Evolutionary conservation across 1,140 invertebrate species (phyloP).

Genomic region (Caenorhabditis latens): DNA sequence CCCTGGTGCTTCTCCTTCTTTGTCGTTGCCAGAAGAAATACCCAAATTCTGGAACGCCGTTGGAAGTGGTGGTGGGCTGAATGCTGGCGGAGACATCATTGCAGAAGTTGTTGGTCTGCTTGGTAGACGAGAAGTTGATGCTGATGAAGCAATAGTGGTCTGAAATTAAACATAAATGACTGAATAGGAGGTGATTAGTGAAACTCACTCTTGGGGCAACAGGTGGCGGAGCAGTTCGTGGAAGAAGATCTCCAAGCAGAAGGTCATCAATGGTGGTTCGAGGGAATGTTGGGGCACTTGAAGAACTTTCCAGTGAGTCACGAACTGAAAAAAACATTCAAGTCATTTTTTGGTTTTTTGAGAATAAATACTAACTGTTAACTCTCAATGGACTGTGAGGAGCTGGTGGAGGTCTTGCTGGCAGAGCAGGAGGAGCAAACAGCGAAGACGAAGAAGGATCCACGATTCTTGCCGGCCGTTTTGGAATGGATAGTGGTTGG

Average conservation of each 20-base stretch:
- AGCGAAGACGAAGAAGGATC: neutral
- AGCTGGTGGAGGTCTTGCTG: slow-evolving; percentile 68
- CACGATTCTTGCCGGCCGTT: neutral
- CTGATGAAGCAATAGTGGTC: slow-evolving; percentile 10
- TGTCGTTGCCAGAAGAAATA: neutral
- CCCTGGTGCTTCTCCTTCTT: slow-evolving; percentile 48
- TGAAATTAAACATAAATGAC: neutral
- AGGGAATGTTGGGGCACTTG: neutral
- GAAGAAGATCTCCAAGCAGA: neutral
- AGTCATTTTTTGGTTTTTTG: neutral
- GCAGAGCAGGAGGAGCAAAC: neutral
- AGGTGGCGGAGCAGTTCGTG: neutral
- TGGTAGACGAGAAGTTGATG: slow-evolving; percentile 60
- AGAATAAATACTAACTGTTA: neutral
- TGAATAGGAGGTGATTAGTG: neutral
- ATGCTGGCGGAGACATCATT: slow-evolving; percentile 61
- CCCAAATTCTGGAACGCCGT: neutral
- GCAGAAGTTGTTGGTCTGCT: slow-evolving; percentile 50
- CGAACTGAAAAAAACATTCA: neutral
- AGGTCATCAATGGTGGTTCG: slow-evolving; percentile 46
- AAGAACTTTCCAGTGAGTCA: slow-evolving; percentile 16
- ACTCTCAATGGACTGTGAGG: slow-evolving; percentile 47
- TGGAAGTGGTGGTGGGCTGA: slow-evolving; percentile 60
- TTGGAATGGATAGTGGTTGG: slow-evolving; percentile 2
- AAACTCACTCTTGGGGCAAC: neutral